Evolutionary conservation across 1,140 invertebrate genomes (phyloP), one percentile per base, ranked within the genome.

Genomic region (Trachymyrmex cornetzi): DNA sequence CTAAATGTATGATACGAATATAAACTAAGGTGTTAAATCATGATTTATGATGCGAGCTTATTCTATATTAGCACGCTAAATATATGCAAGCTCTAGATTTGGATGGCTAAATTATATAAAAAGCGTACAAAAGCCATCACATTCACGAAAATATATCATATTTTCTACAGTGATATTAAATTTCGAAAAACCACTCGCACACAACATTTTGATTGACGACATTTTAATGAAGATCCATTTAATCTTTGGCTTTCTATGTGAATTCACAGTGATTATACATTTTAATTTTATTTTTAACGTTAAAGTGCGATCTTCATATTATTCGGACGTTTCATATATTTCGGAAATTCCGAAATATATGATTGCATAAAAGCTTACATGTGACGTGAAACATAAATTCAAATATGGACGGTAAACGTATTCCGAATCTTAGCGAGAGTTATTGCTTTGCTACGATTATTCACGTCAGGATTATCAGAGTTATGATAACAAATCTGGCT

Each of bases 211-310:
- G 27, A 61, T 44, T 19, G 34, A 61, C 22, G 55, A 77, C 34
- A 44, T 61, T 77, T 77, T 61, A 24, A 61, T 53, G 34, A 77
- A 77, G 30, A 61, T 44, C 55, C 9, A 77, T 77, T 77, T 24
- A 61, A 59, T 77, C n/a, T 38, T 38, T 16, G 6, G 30, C 30
- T 38, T 44, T 38, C 14, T n/a, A 19, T 16, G 19, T 24, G 5
- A 24, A 61, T 61, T 77, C 14, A 19, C n/a, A 16, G 3, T 44
- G 5, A 38, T 24, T 22, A 27, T 16, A 30, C 7, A 57, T 34
- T 57, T 34, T 57, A 22, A 77, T 79, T 66, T 57, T 24, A 24
- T 30, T 59, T 59, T 57, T 6, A 57, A 11, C 16, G 30, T 69
- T 24, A 71, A 6, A 77, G 1, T 3, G 30, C 27, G 6, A 55